Evolutionary conservation across 2,797 vertebrate species (phyloP).

Genomic region (Amblyraja radiata): DNA sequence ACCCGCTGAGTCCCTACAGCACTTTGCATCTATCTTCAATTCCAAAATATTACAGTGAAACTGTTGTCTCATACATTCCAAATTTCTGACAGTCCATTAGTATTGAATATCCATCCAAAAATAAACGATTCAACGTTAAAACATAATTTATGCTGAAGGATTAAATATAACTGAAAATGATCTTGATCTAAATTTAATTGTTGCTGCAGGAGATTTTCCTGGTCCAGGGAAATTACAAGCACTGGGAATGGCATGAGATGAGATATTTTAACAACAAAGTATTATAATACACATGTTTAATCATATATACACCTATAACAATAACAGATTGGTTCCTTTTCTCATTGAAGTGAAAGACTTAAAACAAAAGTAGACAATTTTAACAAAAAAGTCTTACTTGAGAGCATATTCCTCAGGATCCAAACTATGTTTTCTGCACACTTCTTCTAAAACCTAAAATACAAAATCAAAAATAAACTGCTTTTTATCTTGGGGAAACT

Average conservation of each 20-base stretch:
- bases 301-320: neutral
- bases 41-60: neutral
- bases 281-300: neutral
- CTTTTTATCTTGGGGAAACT: neutral
- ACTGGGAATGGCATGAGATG: neutral
- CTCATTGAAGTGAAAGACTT: too few species aligned
- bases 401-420: slow-evolving; percentile 75
- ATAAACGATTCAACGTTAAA: neutral
- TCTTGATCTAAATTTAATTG: neutral
- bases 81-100: too few species aligned
- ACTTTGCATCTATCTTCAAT: neutral
- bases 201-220: neutral
- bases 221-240: neutral
- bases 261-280: neutral
- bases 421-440: slow-evolving; percentile 78
- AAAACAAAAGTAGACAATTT: neutral
- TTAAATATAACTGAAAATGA: neutral
- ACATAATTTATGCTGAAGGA: neutral
- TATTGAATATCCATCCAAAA: neutral
- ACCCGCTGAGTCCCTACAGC: too few species aligned
- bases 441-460: slow-evolving; percentile 81
- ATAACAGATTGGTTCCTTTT: neutral
- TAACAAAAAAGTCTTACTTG: slow-evolving; percentile 64
- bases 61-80: too few species aligned
- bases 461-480: neutral